Base-by-base conservation (phyloP, 2,888 invertebrate genomes). In the Invenusta paracnida region DNA sequence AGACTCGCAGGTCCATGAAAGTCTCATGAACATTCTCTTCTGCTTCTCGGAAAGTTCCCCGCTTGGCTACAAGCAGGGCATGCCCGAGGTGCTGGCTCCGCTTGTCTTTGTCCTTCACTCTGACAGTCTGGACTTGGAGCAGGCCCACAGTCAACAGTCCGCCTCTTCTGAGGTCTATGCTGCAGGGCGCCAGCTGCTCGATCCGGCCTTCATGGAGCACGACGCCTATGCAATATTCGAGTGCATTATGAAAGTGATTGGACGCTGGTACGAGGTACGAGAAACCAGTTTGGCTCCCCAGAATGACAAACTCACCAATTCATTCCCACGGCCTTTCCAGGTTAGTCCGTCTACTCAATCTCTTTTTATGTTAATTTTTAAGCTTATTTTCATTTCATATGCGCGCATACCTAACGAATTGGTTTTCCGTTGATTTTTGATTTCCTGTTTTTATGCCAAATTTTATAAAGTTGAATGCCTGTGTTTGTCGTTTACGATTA, bases 11-110 rank as follows among this genome's bases (percentile, higher is more conserved):
- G 93, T 95, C 23, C 94, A 94, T 89, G 93, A 94, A 88, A 92
- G 94, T 88, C 94, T 96, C 95, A 94, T 94, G 92, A 91, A 93
- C 87, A 91, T 93, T 87, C 90, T 93, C 86, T 93, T 93, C 89
- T 92, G 92, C 87, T 93, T 92, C 90, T 93, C 93, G 81, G 91
- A 95, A 13, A 82, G 29, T 1, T 86, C 82, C 1, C 27, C 29
- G n/a, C 29, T 82, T 17, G 81, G 30, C 29, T 87, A 87, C 73
- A 31, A 87, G 11, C 90, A 93, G 93, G 95, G 96, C 28, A 96
- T 96, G 95, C 96, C 96, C 91, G 96, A 96, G 91, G 93, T 96
- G 83, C 91, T 96, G 83, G 96, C 95, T 0, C 95, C 95, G 0
- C 91, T 95, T 83, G 92, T 96, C 30, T 95, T 94, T 90, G 95